Percentiles rank a stretch among this genome's conserved stretches.
phyloP scores from a whole-genome alignment of 2,888 invertebrate species.

The Bugula neritina region DNA sequence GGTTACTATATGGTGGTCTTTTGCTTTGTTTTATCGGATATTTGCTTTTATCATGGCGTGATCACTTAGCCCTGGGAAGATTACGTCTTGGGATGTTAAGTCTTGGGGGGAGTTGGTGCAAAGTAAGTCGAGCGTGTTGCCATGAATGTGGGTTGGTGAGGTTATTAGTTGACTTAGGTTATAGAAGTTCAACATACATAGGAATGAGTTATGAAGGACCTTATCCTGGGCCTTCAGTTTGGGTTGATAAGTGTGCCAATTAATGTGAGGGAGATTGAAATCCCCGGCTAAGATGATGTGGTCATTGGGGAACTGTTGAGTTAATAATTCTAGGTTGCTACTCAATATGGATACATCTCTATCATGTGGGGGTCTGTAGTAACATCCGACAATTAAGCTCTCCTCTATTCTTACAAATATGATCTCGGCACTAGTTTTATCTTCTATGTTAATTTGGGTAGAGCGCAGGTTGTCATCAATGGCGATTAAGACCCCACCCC shows the following conservation, averaged over 20 bases:
- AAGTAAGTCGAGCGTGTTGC: background rate
- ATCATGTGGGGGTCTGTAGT: background rate
- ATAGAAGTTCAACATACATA: background rate
- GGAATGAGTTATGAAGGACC: background rate
- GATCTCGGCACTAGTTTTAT: background rate
- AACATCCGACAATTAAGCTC: background rate
- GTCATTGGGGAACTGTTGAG: background rate
- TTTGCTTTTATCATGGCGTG: background rate
- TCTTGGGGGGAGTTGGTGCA: background rate
- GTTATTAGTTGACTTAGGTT: background rate
- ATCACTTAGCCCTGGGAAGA: background rate
- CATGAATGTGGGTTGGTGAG: background rate
- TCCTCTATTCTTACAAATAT: slow-evolving; percentile 3
- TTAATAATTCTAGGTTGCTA: background rate
- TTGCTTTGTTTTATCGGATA: background rate
- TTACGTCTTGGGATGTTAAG: background rate
- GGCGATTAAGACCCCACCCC: background rate
- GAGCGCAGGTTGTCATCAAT: background rate
- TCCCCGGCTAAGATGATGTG: background rate
- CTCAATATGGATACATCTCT: background rate
- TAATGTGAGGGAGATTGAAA: background rate
- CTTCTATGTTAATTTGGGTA: background rate
- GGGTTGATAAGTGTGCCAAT: background rate
- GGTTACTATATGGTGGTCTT: background rate
- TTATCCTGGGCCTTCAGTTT: background rate